Conservation (phyloP, 2,797 vertebrate species). For the Kryptolebias ocellatus region DNA sequence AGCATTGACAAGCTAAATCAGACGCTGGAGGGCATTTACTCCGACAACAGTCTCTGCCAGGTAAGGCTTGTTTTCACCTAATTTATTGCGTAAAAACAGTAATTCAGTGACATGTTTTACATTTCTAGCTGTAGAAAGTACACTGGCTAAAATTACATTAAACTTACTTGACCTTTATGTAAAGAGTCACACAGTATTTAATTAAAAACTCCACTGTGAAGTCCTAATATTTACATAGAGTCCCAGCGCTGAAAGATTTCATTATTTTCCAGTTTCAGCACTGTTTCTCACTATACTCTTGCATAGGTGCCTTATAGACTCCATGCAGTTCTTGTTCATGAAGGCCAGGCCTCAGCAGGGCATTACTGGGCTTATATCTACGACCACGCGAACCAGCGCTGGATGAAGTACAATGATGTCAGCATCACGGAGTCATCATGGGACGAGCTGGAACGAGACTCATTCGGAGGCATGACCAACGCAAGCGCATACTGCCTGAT, state of each 20-base stretch:
- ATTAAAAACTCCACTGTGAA: background rate
- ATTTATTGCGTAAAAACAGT: slow-evolving; percentile 32
- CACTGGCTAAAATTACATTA: slow-evolving; percentile 1
- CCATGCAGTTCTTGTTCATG: slow-evolving; percentile 94
- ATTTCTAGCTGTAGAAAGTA: slow-evolving; percentile 5
- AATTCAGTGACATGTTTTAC: slow-evolving; percentile 16
- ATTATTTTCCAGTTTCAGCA: background rate
- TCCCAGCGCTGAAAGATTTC: background rate
- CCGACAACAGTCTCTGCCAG: slow-evolving; percentile 91
- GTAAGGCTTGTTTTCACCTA: slow-evolving; percentile 69
- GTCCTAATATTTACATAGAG: background rate
- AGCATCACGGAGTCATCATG: slow-evolving; percentile 91
- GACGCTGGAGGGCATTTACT: slow-evolving; percentile 89
- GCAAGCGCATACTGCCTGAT: slow-evolving; percentile 98
- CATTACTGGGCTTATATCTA: slow-evolving; percentile 98
- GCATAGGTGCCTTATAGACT: slow-evolving; percentile 91
- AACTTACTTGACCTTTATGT: slow-evolving; percentile 14
- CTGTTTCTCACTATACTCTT: background rate
- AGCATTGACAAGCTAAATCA: slow-evolving; percentile 84
- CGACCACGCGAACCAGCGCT: slow-evolving; percentile 84
- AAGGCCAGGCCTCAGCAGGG: slow-evolving; percentile 95
- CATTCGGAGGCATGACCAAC: slow-evolving; percentile 93
- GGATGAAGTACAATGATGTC: slow-evolving; percentile 97
- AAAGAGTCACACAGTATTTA: background rate
- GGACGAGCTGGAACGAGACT: slow-evolving; percentile 95